Evolutionary conservation across 2,888 invertebrate species (phyloP).

Genomic region (Leptinotarsa haldemani): DNA sequence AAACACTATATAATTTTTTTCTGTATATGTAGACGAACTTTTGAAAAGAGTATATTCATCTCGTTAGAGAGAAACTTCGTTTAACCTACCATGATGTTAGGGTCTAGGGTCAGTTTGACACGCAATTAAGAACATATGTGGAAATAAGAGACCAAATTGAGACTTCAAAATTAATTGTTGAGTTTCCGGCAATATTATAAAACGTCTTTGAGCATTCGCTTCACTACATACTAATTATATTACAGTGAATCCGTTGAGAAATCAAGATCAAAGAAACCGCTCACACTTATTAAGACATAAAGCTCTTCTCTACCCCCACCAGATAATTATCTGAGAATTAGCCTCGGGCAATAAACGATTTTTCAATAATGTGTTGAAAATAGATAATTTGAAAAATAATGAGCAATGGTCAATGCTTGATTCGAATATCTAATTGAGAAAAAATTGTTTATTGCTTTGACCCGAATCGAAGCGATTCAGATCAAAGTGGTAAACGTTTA

Average conservation of each 20-base stretch:
- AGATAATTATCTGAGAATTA: conserved; percentile 37
- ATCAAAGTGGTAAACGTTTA: no score
- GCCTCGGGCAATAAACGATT: conserved; percentile 28
- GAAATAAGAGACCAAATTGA: not conserved
- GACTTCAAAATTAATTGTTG: not conserved
- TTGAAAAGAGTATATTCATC: no score
- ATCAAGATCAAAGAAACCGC: conserved; percentile 55
- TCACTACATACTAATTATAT: conserved; percentile 51
- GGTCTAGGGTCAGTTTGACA: no score
- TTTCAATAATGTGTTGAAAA: conserved; percentile 11
- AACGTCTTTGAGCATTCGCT: conserved; percentile 3
- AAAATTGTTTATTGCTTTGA: not conserved
- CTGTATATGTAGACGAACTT: no score
- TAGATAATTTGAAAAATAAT: not conserved
- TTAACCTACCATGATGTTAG: no score
- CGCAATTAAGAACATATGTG: no score
- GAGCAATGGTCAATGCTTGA: not conserved
- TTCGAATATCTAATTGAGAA: not conserved
- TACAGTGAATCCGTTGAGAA: conserved; percentile 47
- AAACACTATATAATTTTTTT: no score
- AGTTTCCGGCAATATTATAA: not conserved
- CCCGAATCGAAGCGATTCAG: no score
- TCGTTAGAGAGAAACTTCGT: no score
- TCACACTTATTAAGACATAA: conserved; percentile 58
- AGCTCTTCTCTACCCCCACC: conserved; percentile 55